Evolutionary conservation across 2,888 invertebrate species (phyloP).

Genomic region (Phymatocera aterrima): DNA sequence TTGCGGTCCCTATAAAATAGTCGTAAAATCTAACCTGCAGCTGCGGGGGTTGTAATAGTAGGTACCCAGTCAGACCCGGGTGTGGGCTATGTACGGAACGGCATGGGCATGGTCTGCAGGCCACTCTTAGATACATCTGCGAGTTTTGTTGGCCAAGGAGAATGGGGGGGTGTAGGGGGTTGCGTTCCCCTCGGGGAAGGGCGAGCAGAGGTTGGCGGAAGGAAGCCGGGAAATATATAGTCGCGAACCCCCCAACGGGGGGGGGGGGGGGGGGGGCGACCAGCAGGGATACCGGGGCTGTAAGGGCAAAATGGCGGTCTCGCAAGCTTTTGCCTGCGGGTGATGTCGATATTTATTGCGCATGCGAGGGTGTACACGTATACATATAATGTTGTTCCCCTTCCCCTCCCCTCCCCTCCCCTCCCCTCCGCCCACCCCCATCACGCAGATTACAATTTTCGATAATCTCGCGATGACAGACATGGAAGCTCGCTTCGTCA

Average conservation of each 20-base stretch:
- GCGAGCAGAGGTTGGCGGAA: slow-evolving; percentile 1
- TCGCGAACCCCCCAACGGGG: not conserved
- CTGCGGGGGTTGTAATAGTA: slow-evolving; percentile 24
- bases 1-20: slow-evolving; percentile 30
- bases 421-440: not conserved
- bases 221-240: slow-evolving; percentile 27
- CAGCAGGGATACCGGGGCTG: too few relatives aligned
- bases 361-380: slow-evolving; percentile 32
- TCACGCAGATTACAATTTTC: not conserved
- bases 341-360: slow-evolving; percentile 43
- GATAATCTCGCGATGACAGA: not conserved
- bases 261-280: not conserved
- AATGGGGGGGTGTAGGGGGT: not conserved
- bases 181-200: not conserved
- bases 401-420: too few relatives aligned
- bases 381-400: not conserved
- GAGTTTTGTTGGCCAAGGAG: slow-evolving; percentile 36
- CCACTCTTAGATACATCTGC: slow-evolving; percentile 25
- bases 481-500: not conserved
- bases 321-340: slow-evolving; percentile 33
- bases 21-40: slow-evolving; percentile 30
- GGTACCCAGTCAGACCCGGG: too few relatives aligned
- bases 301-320: slow-evolving; percentile 36
- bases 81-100: not conserved
- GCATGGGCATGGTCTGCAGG: not conserved